phyloP scores from a whole-genome alignment of 2,797 vertebrate genomes.

The Thunnus albacares region DNA sequence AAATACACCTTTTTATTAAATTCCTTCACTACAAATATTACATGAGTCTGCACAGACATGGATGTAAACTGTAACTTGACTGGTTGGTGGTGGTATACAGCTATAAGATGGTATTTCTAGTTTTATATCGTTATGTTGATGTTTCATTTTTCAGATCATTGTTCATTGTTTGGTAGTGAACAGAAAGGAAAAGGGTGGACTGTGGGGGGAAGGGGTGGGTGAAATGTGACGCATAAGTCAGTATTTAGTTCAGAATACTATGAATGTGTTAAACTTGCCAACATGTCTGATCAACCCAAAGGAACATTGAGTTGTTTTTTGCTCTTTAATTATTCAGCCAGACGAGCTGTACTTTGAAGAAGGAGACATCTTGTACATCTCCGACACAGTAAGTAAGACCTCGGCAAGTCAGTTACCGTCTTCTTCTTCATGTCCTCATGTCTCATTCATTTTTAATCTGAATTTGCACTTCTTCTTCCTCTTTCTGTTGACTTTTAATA shows the following conservation, averaged over 20 bases:
- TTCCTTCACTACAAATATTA: too few species aligned
- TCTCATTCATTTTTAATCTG: background rate
- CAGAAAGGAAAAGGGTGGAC: background rate
- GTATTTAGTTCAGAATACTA: background rate
- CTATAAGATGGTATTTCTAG: background rate
- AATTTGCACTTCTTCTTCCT: slow-evolving; percentile 38
- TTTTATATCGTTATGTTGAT: too few species aligned
- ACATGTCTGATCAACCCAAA: background rate
- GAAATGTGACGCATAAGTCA: background rate
- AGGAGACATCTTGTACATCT: slow-evolving; percentile 97
- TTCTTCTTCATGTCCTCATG: background rate
- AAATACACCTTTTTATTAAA: too few species aligned
- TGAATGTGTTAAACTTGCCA: background rate
- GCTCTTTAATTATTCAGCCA: slow-evolving; percentile 84
- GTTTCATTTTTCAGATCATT: too few species aligned
- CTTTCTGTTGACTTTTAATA: slow-evolving; percentile 21
- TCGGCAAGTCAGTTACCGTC: background rate
- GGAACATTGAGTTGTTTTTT: background rate
- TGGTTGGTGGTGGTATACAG: too few species aligned
- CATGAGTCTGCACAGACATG: too few species aligned
- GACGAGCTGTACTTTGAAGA: slow-evolving; percentile 99
- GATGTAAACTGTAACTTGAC: too few species aligned
- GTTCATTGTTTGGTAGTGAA: background rate
- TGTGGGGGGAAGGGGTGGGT: background rate
- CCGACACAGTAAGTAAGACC: slow-evolving; percentile 91